Evolutionary conservation across 2,113 vertebrate species (phyloP), one percentile per base, ranked within the genome.

Genomic region (Lophochroa leadbeateri): DNA sequence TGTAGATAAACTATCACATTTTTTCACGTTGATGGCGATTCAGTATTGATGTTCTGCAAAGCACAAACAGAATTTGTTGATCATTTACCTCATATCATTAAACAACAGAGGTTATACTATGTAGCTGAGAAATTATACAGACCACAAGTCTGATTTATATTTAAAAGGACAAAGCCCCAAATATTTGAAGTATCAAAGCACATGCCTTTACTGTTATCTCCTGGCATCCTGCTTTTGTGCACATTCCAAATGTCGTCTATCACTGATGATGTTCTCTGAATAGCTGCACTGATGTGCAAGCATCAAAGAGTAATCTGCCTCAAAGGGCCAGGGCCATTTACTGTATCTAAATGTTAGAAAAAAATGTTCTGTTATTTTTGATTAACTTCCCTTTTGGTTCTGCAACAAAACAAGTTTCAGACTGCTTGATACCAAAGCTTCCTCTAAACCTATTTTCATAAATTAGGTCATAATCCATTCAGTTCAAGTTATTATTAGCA

Each of bases 261-360:
- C 88, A 58, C 46, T 74, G 76, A 86, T 43, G 78, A 69, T 18
- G 9, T 85, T 91, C 57, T 88, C 63, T 69, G 64, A 94, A 85
- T 41, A 75, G 70, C 44, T 68, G 70, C 75, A 76, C 3, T 71
- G 37, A 61, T 47, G 33, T 18, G 28, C 47, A 78, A 82, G 58
- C 68, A 71, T 52, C 8, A 49, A 78, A 72, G 58, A 79, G 20
- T 85, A 79, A 39, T 85, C 68, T 77, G 55, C 27, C 23, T 50
- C 11, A 14, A 88, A 61, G 55, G 74, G 70, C 43, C 31, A 16
- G 67, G 53, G 19, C 25, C 67, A 61, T 77, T 92, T 77, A 60
- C 61, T 57, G 28, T 69, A 76, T 63, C 67, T 69, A 72, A 68
- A 67, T 46, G 46, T 35, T 9, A 35, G 39, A 80, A 67, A 82